Evolutionary conservation across 1,140 invertebrate genomes (phyloP), one percentile per base, ranked within the genome.

Genomic region (Lordiphosa clarofinis): DNA sequence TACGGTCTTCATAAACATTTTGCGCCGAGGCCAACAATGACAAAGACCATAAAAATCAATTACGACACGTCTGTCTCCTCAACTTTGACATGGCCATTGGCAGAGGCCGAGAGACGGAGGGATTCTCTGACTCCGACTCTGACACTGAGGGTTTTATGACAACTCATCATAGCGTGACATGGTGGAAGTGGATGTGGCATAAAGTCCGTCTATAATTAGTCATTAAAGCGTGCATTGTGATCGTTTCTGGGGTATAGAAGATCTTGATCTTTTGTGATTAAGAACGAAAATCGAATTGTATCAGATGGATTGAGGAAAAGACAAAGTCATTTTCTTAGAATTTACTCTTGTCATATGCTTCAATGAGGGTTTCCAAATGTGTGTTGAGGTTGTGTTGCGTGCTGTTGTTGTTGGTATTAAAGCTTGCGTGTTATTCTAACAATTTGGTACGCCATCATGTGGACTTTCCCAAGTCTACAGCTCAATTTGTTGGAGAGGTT

Each of bases 101-200:
- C 24, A 43, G 11, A 57, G 36, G 11, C 55, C 55, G 55, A 64
- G 38, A 38, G 50, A 53, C 35, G 38, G 28, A 36, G 35, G 24
- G 33, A n/a, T 15, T 62, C 40, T 37, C 31, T 28, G 12, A 15
- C 28, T 46, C 10, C 33, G 40, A 46, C 58, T n/a, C 61, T 56
- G 63, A 66, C 73, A 57, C 58, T 84, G 78, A 78, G 73, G 61
- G 84, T 86, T 84, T 84, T 84, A 84, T 84, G 78, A 84, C 78
- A 84, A 86, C 73, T 84, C 78, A 84, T 84, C 78, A 84, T 84
- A 78, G 78, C 78, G 69, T 84, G 78, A 84, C 78, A 86, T 60
- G 58, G 52, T 69, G 48, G 31, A 54, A 49, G n/a, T 33, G 37
- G 43, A 43, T 60, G 43, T 56, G 62, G 54, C 62, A 60, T 68